Evolutionary conservation across 2,113 vertebrate genomes (phyloP).

Genomic region (Hippopotamus amphibius): DNA sequence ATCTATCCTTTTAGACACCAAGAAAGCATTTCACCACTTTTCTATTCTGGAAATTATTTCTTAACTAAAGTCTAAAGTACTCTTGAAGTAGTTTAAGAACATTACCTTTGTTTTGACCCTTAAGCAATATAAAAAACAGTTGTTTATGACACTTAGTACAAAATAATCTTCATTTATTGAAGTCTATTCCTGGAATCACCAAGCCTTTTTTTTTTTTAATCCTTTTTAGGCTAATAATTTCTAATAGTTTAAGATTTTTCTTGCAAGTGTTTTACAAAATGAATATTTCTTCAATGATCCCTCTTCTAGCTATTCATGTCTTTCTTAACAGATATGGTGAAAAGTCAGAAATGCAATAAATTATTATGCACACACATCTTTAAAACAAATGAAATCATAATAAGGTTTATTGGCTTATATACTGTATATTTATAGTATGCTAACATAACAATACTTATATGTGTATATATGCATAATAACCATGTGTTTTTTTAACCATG

Average conservation of each 20-base stretch:
- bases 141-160: background rate
- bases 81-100: constrained; percentile 26
- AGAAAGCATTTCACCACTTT: background rate
- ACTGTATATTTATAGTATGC: background rate
- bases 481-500: too few relatives aligned
- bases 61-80: constrained; percentile 33
- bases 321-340: background rate
- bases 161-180: constrained; percentile 40
- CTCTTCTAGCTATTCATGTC: background rate
- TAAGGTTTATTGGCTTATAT: background rate
- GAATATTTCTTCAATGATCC: background rate
- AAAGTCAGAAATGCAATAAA: background rate
- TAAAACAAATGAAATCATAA: constrained; percentile 11
- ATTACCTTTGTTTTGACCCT: constrained; percentile 27
- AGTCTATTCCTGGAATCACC: background rate
- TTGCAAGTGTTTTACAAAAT: background rate
- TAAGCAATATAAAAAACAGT: background rate
- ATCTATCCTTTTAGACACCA: background rate
- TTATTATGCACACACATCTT: background rate
- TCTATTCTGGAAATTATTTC: constrained; percentile 51
- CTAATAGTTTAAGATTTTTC: constrained; percentile 18
- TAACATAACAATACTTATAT: background rate
- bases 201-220: background rate
- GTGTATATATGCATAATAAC: background rate
- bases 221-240: background rate